Evolutionary conservation across 1,140 invertebrate genomes (phyloP).

Genomic region (Drosophila repletoides): DNA sequence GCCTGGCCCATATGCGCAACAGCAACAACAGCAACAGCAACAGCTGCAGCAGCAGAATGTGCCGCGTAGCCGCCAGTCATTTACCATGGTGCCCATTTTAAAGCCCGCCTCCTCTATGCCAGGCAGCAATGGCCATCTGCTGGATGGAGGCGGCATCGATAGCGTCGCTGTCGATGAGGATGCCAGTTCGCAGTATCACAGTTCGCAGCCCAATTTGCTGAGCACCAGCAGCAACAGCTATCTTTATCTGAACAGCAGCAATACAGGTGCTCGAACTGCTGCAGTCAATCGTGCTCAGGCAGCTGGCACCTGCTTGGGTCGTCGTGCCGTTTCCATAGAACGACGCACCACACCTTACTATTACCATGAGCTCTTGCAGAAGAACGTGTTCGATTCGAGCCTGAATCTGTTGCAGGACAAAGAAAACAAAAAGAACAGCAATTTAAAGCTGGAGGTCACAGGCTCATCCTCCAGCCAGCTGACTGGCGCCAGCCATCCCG

Average conservation of each 20-base stretch:
- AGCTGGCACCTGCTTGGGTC: conserved; percentile 44
- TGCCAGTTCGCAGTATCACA: conserved; percentile 58
- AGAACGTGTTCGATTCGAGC: conserved; percentile 77
- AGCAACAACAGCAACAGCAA: neutral
- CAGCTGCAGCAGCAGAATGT: conserved; percentile 5
- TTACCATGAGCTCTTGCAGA: conserved; percentile 77
- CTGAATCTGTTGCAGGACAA: conserved; percentile 71
- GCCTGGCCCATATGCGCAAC: conserved; percentile 12
- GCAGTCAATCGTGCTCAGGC: neutral
- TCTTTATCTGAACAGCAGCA: conserved; percentile 26
- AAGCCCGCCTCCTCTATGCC: conserved; percentile 79
- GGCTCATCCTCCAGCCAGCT: conserved; percentile 11
- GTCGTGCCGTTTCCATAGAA: conserved; percentile 58
- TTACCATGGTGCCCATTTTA: conserved; percentile 62
- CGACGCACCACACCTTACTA: conserved; percentile 78
- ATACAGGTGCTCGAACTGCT: conserved; percentile 4
- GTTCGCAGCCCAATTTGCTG: conserved; percentile 73
- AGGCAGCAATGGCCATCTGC: conserved; percentile 40
- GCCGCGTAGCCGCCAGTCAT: conserved; percentile 50
- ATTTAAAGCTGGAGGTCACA: conserved; percentile 48
- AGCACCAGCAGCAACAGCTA: conserved; percentile 49
- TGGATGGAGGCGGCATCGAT: conserved; percentile 38
- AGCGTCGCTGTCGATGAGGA: conserved; percentile 16
- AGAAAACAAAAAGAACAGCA: conserved; percentile 63
- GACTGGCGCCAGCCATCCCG: conserved; percentile 19